Base-by-base conservation (phyloP, 2,113 vertebrate species). In the Periophthalmus modestus region DNA sequence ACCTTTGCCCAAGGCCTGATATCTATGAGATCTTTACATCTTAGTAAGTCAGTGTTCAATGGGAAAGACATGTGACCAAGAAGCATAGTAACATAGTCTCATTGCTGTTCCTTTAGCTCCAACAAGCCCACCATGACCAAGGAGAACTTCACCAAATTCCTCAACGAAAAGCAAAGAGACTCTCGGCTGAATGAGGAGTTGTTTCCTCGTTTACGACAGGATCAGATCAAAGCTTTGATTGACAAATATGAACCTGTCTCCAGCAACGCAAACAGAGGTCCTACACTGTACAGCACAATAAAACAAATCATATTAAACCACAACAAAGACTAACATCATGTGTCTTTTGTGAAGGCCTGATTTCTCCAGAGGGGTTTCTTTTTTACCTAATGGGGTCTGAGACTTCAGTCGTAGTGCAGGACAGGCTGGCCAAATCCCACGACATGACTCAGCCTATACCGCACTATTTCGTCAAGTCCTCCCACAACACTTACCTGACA, bases 401-500 rank as follows among this genome's bases (percentile, higher is more conserved):
- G 89, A 98, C 96, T 65, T 95, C 94, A 0, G 91, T 95, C 24
- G 90, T 98, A 50, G 92, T 94, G 2, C 93, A 95, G 75, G 95
- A 98, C 85, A 95, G 93, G 61, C 80, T 99, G 73, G 77, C 93
- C 69, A 93, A 94, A 62, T 89, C 94, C 88, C 96, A 98, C 0
- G 96, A 99, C 86, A 98, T 99, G 97, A 94, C 80, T 0, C 96
- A 98, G 70, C 97, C 97, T 0, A 83, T 99, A 73, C 95, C 95
- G 0, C 96, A 98, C 85, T 99, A 98, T 92, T 97, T 95, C 82
- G 93, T 99, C 92, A 99, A 98, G 55, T 99, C 97, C 1, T 99
- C 98, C 4, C 98, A 99, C 90, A 99, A 99, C 92, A 99, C 98
- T 0, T 99, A 99, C 70, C 92, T 99, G 71, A 99, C 98, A 92